A percentile compares a stretch with the other conserved stretches of the same genome.
Evolutionary conservation across 1,140 invertebrate species (phyloP).

Genomic region (Euwallacea similis): DNA sequence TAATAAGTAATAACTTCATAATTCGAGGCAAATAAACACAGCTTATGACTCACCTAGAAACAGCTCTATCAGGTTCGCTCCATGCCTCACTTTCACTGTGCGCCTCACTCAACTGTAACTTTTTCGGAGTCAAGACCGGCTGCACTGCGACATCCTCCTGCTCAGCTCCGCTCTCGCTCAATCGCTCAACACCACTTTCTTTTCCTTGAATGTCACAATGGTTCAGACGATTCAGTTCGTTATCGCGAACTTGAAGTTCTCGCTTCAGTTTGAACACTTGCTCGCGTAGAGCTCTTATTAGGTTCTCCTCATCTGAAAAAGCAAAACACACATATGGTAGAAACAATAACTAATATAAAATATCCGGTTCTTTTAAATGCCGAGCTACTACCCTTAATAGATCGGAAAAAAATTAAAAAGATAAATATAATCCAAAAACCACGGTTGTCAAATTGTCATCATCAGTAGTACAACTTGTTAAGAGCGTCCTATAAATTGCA

Average conservation of each 20-base stretch:
- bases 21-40: no score
- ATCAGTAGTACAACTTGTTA: no score
- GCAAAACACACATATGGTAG: neutral
- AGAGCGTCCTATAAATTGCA: no score
- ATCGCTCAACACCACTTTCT: slow-evolving; percentile 20
- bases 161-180: slow-evolving; percentile 9
- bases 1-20: no score
- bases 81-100: slow-evolving; percentile 75
- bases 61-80: slow-evolving; percentile 80
- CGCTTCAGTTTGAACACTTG: slow-evolving; percentile 54
- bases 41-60: slow-evolving; percentile 59
- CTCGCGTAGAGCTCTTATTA: slow-evolving; percentile 47
- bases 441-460: no score
- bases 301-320: slow-evolving; percentile 43
- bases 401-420: no score
- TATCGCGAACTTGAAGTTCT: slow-evolving; percentile 55
- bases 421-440: no score
- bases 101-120: slow-evolving; percentile 38
- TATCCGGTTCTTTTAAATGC: no score
- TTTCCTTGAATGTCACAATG: slow-evolving; percentile 11
- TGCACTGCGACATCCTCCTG: slow-evolving; percentile 5
- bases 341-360: no score
- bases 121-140: slow-evolving; percentile 1
- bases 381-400: neutral
- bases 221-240: slow-evolving; percentile 52